These are phyloP conservation scores for Poecilia latipinna DNA, from an alignment of 2,113 vertebrate genomes.

Conservation along the genomic window DNA sequence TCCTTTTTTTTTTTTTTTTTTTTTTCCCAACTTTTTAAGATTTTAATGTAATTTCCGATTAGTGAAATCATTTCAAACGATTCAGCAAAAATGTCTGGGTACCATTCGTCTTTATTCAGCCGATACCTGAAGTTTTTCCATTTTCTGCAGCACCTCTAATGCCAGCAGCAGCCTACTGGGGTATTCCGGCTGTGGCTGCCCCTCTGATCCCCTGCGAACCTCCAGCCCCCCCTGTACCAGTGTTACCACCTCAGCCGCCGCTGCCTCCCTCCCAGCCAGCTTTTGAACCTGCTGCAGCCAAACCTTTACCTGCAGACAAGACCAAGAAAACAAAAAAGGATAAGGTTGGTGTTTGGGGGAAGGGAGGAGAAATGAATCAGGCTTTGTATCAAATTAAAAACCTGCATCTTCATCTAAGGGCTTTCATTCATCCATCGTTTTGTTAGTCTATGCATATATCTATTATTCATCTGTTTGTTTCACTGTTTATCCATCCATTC, in stretches of 20 bases:
- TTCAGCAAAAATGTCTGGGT: neutral
- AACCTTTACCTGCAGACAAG: slow-evolving; percentile 82
- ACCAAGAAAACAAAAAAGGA: slow-evolving; percentile 90
- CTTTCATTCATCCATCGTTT: neutral
- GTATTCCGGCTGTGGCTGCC: slow-evolving; percentile 63
- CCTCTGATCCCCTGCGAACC: slow-evolving; percentile 81
- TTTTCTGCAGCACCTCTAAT: slow-evolving; percentile 69
- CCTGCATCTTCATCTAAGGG: too few species aligned
- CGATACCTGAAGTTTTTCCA: slow-evolving; percentile 7
- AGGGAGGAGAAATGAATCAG: too few species aligned
- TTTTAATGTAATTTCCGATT: neutral
- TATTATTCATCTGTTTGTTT: too few species aligned
- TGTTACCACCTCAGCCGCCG: slow-evolving; percentile 70
- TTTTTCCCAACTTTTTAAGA: too few species aligned
- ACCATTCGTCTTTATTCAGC: neutral
- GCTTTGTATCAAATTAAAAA: too few species aligned
- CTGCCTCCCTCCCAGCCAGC: slow-evolving; percentile 73
- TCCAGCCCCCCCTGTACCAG: slow-evolving; percentile 67
- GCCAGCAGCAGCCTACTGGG: slow-evolving; percentile 81
- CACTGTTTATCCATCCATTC: too few species aligned
- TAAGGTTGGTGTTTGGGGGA: slow-evolving; percentile 79
- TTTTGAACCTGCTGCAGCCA: slow-evolving; percentile 72
- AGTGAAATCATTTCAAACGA: neutral
- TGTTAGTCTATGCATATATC: too few species aligned
- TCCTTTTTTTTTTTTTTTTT: too few species aligned